Evolutionary conservation across 2,888 invertebrate species (phyloP).

Genomic region (Cephalotes varians): DNA sequence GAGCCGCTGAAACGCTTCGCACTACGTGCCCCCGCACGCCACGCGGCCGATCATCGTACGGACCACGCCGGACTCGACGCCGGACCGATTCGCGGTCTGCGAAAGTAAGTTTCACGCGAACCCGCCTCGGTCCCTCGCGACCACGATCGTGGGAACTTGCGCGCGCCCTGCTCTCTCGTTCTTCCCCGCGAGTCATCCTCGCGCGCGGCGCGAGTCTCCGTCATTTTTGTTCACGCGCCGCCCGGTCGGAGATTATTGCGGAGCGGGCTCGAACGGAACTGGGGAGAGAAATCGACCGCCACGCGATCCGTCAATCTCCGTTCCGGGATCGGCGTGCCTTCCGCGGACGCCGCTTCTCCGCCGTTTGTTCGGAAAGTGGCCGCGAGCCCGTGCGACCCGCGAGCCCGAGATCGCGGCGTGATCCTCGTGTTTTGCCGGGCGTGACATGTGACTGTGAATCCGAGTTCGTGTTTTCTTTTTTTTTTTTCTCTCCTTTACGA

Average conservation of each 20-base stretch:
- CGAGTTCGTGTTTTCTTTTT: background rate
- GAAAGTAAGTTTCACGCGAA: constrained; percentile 32
- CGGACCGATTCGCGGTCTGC: background rate
- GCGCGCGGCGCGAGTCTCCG: background rate
- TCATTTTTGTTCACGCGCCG: background rate
- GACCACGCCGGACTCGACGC: background rate
- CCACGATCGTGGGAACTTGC: background rate
- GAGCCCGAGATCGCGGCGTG: background rate
- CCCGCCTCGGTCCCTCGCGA: background rate
- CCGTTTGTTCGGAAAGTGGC: background rate
- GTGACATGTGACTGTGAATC: constrained; percentile 9
- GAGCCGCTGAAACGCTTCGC: constrained; percentile 44
- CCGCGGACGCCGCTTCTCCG: background rate
- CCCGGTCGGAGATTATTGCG: too few relatives aligned
- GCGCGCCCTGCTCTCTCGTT: background rate
- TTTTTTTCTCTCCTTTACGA: background rate
- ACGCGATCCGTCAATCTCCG: background rate
- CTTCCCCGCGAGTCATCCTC: constrained; percentile 20
- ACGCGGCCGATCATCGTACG: background rate
- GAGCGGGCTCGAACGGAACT: background rate
- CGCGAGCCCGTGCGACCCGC: background rate
- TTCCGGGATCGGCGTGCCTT: background rate
- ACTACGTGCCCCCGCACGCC: background rate
- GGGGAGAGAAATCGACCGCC: background rate
- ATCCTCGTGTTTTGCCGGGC: background rate